These are phyloP conservation scores for Huso huso DNA, from an alignment of 2,797 vertebrate species.

Conservation along the genomic window DNA sequence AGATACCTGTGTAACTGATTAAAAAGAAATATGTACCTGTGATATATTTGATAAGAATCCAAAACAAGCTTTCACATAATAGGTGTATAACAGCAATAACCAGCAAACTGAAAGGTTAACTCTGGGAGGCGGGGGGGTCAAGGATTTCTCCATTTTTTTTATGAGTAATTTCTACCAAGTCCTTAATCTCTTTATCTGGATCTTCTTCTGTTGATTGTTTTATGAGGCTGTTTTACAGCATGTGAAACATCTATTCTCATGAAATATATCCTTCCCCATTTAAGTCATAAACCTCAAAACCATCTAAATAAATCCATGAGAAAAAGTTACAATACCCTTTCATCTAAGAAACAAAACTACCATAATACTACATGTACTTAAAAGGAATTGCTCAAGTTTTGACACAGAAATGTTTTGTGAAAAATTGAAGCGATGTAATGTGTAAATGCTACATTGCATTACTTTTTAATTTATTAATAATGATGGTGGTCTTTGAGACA, in stretches of 20 bases:
- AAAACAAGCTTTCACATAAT: neutral
- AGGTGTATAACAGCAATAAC: neutral
- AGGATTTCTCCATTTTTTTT: conserved; percentile 75
- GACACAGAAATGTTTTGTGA: too few relatives aligned
- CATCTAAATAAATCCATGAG: conserved; percentile 57
- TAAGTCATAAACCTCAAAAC: conserved; percentile 87
- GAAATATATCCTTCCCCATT: conserved; percentile 80
- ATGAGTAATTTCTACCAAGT: conserved; percentile 83
- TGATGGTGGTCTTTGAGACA: neutral
- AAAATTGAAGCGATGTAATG: too few relatives aligned
- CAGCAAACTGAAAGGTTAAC: neutral
- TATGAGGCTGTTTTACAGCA: conserved; percentile 81
- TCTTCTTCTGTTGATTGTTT: conserved; percentile 80
- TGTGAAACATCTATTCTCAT: conserved; percentile 85
- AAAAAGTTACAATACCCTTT: conserved; percentile 24
- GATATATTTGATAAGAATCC: neutral
- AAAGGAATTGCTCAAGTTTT: too few relatives aligned
- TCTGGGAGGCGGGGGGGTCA: neutral
- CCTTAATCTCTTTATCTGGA: conserved; percentile 82
- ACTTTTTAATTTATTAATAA: too few relatives aligned
- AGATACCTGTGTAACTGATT: neutral
- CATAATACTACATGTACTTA: too few relatives aligned
- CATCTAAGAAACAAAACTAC: conserved; percentile 14
- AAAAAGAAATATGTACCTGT: neutral
- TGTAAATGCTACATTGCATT: too few relatives aligned